These are phyloP conservation scores for Agapornis roseicollis DNA, from an alignment of 2,113 vertebrate genomes.

Conservation along the genomic window DNA sequence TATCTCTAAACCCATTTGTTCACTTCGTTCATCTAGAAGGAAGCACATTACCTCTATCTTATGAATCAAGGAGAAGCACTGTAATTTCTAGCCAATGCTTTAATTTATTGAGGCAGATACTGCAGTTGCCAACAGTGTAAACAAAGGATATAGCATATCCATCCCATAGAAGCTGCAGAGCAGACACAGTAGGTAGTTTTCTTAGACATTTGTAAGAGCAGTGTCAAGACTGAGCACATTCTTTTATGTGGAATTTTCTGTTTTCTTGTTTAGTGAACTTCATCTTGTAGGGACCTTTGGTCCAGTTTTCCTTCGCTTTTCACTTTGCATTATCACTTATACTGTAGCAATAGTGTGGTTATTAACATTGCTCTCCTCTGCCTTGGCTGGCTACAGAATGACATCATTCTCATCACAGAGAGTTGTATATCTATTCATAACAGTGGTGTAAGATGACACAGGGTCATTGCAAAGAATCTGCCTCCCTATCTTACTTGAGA, in stretches of 20 bases:
- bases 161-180: not conserved
- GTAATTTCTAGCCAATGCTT: not conserved
- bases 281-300: not conserved
- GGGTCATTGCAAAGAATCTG: not conserved
- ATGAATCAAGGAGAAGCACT: not conserved
- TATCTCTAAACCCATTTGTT: not conserved
- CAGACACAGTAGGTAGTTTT: not conserved
- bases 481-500: not conserved
- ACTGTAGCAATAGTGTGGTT: not conserved
- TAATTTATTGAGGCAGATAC: not conserved
- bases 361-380: not conserved
- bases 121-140: not conserved
- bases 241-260: not conserved
- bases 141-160: not conserved
- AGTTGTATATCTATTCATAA: not conserved
- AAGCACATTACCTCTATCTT: not conserved
- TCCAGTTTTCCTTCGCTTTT: not conserved
- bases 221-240: not conserved
- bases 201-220: not conserved
- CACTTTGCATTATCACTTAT: not conserved
- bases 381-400: not conserved
- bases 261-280: not conserved
- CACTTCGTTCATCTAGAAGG: not conserved
- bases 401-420: not conserved
- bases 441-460: not conserved